Base-by-base conservation (phyloP, 2,888 invertebrate species). In the Rhimphoctona megacephalus region DNA sequence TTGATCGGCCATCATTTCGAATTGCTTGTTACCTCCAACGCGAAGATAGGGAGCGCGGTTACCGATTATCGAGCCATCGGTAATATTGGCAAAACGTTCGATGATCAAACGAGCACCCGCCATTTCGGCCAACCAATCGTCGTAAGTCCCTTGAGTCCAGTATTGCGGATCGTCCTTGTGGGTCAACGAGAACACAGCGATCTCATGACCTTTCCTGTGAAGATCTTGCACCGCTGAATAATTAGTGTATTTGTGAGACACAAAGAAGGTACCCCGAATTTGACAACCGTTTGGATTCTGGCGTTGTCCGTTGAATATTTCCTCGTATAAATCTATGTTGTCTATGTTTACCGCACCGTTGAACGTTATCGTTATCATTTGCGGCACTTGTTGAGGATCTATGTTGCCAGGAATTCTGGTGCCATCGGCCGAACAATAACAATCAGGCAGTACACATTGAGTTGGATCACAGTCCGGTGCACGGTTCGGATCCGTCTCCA, bases 1-100 rank as follows among this genome's bases (percentile, higher is more conserved):
- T 94, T 98, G 98, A 94, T 98, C 98, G 81, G 97, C 97, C 98
- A 99, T 98, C 98, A 99, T 99, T 95, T 98, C 98, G 94, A 99
- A 99, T 95, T 98, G 98, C 92, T 97, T 98, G 95, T 98, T 98
- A 87, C 99, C 98, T 87, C 99, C 98, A 0, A 98, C 98, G 78
- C 98, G 96, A 78, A 98, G 95, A 93, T 98, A 98, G 6, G 98
- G 98, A 2, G 98, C 98, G 61, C 98, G 96, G 89, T 98, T 95
- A 22, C 94, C 94, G 90, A 98, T 98, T 89, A 98, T 97, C 7
- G 98, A 97, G 66, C 98, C 98, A 93, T 98, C 98, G 79, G 98
- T 97, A 90, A 98, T 98, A 94, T 98, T 98, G 81, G 98, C 97
- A 93, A 98, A 98, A 90, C 98, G 96, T 95, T 98, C 98, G 89